Evolutionary conservation across 2,113 vertebrate genomes (phyloP).

Genomic region (Muntiacus muntjak): DNA sequence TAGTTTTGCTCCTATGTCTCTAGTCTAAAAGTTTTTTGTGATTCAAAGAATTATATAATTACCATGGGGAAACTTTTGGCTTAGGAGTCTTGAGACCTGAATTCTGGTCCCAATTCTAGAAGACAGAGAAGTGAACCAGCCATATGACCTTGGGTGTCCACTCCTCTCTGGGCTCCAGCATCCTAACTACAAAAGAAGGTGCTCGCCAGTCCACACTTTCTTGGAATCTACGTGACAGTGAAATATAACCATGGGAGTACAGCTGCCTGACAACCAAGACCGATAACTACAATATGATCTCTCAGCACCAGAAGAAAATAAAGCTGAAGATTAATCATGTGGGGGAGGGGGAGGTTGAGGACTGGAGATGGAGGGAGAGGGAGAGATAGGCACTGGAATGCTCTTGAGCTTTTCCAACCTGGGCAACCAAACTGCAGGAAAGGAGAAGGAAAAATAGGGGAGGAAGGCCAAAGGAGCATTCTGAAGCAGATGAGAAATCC

Average conservation of each 20-base stretch:
- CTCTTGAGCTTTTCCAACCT: neutral
- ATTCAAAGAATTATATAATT: neutral
- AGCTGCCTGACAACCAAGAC: neutral
- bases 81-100: neutral
- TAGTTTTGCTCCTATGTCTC: neutral
- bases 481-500: neutral
- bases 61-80: neutral
- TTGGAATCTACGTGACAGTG: accelerated
- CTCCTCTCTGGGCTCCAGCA: neutral
- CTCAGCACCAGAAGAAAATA: neutral
- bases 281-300: neutral
- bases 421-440: neutral
- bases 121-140: neutral
- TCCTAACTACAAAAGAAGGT: neutral
- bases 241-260: neutral
- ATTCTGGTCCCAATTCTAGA: neutral
- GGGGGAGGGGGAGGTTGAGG: neutral
- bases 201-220: neutral
- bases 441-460: neutral
- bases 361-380: neutral
- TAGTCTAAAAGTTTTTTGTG: neutral
- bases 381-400: neutral
- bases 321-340: neutral
- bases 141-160: neutral
- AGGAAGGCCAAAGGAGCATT: neutral